phyloP scores from a whole-genome alignment of 1,140 invertebrate genomes.

The Trinorchestia longiramus region DNA sequence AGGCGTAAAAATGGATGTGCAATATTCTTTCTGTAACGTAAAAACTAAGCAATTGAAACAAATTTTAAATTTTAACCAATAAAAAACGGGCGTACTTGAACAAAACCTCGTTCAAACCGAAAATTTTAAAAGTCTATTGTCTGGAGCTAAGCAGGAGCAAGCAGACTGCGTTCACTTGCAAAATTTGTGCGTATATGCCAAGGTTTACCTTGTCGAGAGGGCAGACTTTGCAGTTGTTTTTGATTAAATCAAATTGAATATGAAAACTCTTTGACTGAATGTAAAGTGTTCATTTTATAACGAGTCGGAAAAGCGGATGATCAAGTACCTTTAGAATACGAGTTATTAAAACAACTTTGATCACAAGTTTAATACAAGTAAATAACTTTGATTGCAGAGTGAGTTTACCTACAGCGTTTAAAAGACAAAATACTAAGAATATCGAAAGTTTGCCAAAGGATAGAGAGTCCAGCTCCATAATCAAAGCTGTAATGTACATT shows the following conservation, averaged over 20 bases:
- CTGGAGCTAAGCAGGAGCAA: not conserved
- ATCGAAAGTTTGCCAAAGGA: too few species aligned
- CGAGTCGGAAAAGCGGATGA: too few species aligned
- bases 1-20: not conserved
- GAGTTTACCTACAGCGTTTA: too few species aligned
- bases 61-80: not conserved
- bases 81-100: not conserved
- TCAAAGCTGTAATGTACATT: too few species aligned
- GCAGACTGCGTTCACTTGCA: not conserved
- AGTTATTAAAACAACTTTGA: too few species aligned
- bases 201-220: not conserved
- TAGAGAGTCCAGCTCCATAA: too few species aligned
- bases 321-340: too few species aligned
- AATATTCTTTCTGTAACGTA: not conserved
- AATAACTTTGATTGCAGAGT: too few species aligned
- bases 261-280: not conserved
- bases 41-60: not conserved
- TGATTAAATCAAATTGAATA: not conserved
- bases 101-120: not conserved
- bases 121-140: not conserved
- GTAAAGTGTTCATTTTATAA: too few species aligned
- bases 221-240: not conserved
- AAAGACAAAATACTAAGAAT: too few species aligned
- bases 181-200: not conserved
- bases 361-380: too few species aligned